Base-by-base conservation (phyloP, 1,140 invertebrate genomes). In the Drosophila azteca region DNA sequence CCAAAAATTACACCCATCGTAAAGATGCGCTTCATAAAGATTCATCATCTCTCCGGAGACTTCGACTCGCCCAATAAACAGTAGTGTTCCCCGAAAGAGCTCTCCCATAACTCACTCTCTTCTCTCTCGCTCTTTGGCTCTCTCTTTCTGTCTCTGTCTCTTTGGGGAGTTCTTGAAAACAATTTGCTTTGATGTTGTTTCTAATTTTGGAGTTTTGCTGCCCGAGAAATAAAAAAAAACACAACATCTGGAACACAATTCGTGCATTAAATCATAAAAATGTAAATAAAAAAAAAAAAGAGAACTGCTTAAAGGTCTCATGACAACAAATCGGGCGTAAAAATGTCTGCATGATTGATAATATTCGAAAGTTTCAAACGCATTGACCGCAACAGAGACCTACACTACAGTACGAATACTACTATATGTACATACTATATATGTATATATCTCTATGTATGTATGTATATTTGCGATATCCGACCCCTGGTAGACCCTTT, bases 311-410 rank as follows among this genome's bases (percentile, higher is more conserved):
- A 15, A 54, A 54, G 51, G 50, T 54, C 49, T 49, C 49, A 20
- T 29, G 50, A 62, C 50, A 68, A 31, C 49, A 44, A 62, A 50
- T 64, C 45, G 59, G 70, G 45, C 69, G 69, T 62, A 55, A 64
- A 74, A 74, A 74, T 74, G 70, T 65, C 52, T 66, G 61, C 70
- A 73, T 75, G 71, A 75, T 75, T 75, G 63, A 79, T 79, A 79
- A 73, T 58, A 68, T 73, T 79, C 50, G 50, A 77, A 72, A 78
- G 68, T 72, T 58, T 54, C 41, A 58, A 61, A 45, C 67, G 65
- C 45, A 71, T 57, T 61, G 41, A 65, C 68, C 70, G 59, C 68
- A 73, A 74, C 35, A 48, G 53, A 31, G 51, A 53, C 48, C 11
- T 13, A 39, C 8, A 11, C 11, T 13, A 39, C 8, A 11, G 35